phyloP scores from a whole-genome alignment of 1,140 invertebrate genomes.

The Lepidotrigona ventralis region DNA sequence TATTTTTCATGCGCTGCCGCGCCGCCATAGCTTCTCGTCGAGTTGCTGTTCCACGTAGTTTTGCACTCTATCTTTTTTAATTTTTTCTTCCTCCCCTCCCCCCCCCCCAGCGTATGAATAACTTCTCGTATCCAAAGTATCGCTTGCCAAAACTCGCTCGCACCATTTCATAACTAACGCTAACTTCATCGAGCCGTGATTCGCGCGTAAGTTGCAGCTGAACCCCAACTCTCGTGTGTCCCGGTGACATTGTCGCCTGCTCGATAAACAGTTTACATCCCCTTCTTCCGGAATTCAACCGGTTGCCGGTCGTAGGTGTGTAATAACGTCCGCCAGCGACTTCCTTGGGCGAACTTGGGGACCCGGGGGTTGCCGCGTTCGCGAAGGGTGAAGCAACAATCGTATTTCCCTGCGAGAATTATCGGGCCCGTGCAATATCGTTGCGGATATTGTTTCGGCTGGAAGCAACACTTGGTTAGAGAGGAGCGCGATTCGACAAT shows the following conservation, averaged over 20 bases:
- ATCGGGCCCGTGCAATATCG: conserved; percentile 72
- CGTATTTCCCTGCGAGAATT: conserved; percentile 74
- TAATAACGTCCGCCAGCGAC: conserved; percentile 58
- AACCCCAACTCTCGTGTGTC: neutral
- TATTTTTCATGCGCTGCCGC: neutral
- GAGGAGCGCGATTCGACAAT: conserved; percentile 42
- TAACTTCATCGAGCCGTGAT: too few species aligned
- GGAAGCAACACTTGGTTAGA: conserved; percentile 36
- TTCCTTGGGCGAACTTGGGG: conserved; percentile 56
- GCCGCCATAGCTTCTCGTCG: neutral
- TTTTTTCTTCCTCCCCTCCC: too few species aligned
- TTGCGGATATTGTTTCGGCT: conserved; percentile 76
- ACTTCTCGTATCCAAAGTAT: too few species aligned
- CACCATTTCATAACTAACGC: too few species aligned
- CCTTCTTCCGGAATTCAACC: conserved; percentile 55
- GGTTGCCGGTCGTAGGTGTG: conserved; percentile 50
- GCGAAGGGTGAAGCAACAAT: conserved; percentile 64
- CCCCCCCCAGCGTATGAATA: too few species aligned
- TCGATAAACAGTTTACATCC: conserved; percentile 60
- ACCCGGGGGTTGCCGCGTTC: neutral
- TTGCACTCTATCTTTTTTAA: too few species aligned
- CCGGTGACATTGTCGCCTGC: conserved; percentile 50
- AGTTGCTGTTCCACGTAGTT: neutral
- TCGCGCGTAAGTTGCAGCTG: neutral
- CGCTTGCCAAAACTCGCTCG: too few species aligned